A percentile compares a stretch with the other conserved stretches of the same genome.
Conservation (phyloP, 2,888 invertebrate genomes). For the Melanargia galathea region DNA sequence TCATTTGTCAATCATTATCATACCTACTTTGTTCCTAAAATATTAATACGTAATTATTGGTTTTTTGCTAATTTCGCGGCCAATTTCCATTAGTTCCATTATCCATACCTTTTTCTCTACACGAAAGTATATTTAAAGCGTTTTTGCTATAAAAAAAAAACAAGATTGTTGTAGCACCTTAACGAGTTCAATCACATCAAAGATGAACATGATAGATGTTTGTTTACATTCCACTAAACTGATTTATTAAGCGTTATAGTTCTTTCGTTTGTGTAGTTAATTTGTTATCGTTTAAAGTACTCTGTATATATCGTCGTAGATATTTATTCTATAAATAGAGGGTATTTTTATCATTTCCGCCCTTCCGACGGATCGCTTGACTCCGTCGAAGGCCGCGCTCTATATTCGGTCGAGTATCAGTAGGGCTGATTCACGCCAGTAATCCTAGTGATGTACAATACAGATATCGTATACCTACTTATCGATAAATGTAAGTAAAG, state of each 20-base stretch:
- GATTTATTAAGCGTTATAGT: not conserved
- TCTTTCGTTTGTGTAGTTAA: not conserved
- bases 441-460: constrained; percentile 45
- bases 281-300: constrained; percentile 14
- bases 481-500: constrained; percentile 27
- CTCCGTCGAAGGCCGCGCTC: constrained; percentile 64
- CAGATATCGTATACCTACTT: constrained; percentile 11
- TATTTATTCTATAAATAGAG: constrained; percentile 33
- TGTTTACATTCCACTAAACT: not conserved
- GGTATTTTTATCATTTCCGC: constrained; percentile 37
- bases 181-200: not conserved
- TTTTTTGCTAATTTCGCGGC: no score
- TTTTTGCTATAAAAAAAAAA: no score
- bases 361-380: constrained; percentile 44
- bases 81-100: no score
- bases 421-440: constrained; percentile 51
- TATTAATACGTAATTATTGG: no score
- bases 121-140: no score
- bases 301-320: not conserved
- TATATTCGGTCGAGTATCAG: constrained; percentile 54
- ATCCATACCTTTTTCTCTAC: no score
- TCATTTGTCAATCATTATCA: no score
- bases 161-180: no score
- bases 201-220: not conserved
- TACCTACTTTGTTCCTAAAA: no score